Base-by-base conservation (phyloP, 2,888 invertebrate species). In the Sipha maydis region DNA sequence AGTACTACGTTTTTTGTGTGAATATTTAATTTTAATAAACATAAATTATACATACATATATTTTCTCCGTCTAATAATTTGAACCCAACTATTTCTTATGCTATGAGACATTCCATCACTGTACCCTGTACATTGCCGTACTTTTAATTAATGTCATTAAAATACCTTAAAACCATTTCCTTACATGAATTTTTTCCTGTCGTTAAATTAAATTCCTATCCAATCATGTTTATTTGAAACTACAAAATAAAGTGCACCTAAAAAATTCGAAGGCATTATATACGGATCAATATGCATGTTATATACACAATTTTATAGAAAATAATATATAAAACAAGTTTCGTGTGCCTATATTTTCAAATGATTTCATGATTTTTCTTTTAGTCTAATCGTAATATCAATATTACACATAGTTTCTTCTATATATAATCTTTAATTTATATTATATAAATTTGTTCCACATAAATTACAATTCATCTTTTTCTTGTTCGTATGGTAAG, bases 101-200 rank as follows among this genome's bases (percentile, higher is more conserved):
- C 71, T 54, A 38, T 85, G 54, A 54, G 71, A 38, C 54, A 85
- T 85, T 78, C 85, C 71, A 54, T 71, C n/a, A 28, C 19, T 71
- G 21, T 61, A 41, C 14, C 7, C 77, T 21, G 48, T 14, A 34
- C 38, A 34, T 28, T 38, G 38, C 34, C n/a, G 34, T 21, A 54
- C 21, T 80, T 85, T 78, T 86, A 71, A 86, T 86, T 86, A 86
- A 86, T 86, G 73, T 38, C 28, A 41, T 61, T 86, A n/a, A 75
- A 56, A 86, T 80, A 41, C 80, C 86, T 0, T 73, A 61, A 73
- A 56, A 56, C 56, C 73, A 61, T 80, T 80, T 79, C 61, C 4
- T 56, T 9, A 86, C 80, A 84, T 84, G 38, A 25, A 25, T 41
- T 56, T 80, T 78, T 80, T 80, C 38, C 56, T 73, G 79, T 71